phyloP scores from a whole-genome alignment of 1,140 invertebrate species.

The Sipha flava region DNA sequence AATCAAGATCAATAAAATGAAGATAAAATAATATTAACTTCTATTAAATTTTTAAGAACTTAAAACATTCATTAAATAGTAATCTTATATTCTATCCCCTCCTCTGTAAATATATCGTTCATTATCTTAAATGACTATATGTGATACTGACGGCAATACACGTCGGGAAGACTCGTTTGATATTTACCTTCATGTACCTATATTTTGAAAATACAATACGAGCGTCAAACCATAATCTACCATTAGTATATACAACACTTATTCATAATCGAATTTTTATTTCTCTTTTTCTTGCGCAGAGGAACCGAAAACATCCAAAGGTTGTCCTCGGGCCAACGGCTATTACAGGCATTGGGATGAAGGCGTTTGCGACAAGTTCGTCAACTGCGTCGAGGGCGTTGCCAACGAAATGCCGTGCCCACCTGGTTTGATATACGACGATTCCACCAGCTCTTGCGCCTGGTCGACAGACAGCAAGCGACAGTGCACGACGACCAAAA shows the following conservation, averaged over 20 bases:
- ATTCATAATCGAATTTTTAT: not conserved
- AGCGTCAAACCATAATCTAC: no score
- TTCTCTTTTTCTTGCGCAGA: conserved; percentile 48
- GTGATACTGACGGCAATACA: no score
- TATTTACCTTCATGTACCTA: no score
- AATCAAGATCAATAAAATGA: no score
- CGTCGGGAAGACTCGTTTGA: no score
- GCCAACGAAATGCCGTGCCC: conserved; percentile 66
- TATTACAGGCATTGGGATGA: conserved; percentile 70
- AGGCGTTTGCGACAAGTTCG: conserved; percentile 70
- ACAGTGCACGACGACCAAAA: conserved; percentile 48
- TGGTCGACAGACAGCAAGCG: conserved; percentile 58
- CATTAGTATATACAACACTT: not conserved
- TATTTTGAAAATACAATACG: no score
- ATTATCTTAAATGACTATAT: no score
- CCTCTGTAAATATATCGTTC: no score
- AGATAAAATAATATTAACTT: no score
- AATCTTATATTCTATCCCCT: no score
- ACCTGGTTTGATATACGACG: conserved; percentile 70
- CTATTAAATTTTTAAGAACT: no score
- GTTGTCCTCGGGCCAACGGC: conserved; percentile 70
- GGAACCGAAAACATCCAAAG: conserved; percentile 58
- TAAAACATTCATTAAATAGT: no score
- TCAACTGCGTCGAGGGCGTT: conserved; percentile 68
- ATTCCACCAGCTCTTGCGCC: conserved; percentile 62